Base-by-base conservation (phyloP, 2,888 invertebrate species). In the Hybos culiciformis region DNA sequence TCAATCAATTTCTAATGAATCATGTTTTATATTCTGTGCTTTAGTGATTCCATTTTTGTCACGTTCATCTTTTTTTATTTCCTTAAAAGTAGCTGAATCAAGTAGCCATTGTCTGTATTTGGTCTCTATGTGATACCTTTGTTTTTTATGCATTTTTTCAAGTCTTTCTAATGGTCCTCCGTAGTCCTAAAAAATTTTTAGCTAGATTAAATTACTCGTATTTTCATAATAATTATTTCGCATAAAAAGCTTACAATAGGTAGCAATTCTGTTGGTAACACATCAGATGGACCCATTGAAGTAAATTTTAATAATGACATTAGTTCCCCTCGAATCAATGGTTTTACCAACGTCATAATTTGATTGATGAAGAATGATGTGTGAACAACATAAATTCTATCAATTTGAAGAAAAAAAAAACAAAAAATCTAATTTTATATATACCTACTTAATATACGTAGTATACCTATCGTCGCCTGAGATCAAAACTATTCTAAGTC, bases 301-400 rank as follows among this genome's bases (percentile, higher is more conserved):
- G 67, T 66, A 55, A 78, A 77, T 61, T 74, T 72, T 29, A 79
- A 65, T 17, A 78, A 65, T 49, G 70, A 71, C 37, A 78, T 64
- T 2, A 78, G 63, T 52, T 78, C 76, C 31, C 74, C 74, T 53
- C 74, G 73, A 49, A 78, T 75, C 50, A 79, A 67, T 0, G 79
- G 79, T 47, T 75, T 71, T 7, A 79, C 67, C 34, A 79, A 69
- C 41, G 76, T 70, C 77, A 78, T 77, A 18, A 78, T 72, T 60
- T 78, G 78, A 58, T 78, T 76, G 53, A 79, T 75, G 66, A 77
- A 78, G 37, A 74, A 73, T 6, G 77, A 75, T 1, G 78, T 75
- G 57, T 80, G 75, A 34, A 79, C 70, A 2, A 79, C 72, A 59
- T 78, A 78, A 53, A 79, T 72, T 54, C 71, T n/a, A n/a, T n/a